Base-by-base conservation (phyloP, 2,797 vertebrate genomes). In the Cryptoprocta ferox region DNA sequence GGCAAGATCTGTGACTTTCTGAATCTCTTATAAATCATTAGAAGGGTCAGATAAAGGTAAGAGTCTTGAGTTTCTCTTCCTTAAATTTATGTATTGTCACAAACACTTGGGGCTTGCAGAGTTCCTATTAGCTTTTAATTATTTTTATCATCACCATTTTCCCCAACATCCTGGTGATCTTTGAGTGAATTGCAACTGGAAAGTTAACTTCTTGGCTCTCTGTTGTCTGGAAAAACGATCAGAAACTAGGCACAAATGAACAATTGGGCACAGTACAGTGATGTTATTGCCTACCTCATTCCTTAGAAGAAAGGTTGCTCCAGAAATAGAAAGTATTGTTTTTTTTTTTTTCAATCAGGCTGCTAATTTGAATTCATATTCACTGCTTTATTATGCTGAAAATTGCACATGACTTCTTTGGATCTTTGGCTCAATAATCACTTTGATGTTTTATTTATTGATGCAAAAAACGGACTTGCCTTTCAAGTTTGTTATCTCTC, bases 371-470 rank as follows among this genome's bases (percentile, higher is more conserved):
- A 93, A 95, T 97, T 97, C 94, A 95, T 50, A 97, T 32, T 82
- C 66, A 61, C 35, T 66, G 56, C 78, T 92, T 94, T 92, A 94
- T 97, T 95, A 95, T 92, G 75, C 71, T 93, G 65, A 95, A 94
- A 96, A 96, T 87, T 79, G 53, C 89, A 95, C 83, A 75, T 63
- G 45, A 83, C 81, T 92, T 91, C 78, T 97, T 97, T 86, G 93
- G 66, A 76, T 96, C 90, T 92, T 79, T 71, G 95, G 84, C 81
- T 95, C 94, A 96, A 30, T 84, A 78, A 82, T 92, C 61, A 94
- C 97, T 98, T 98, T 97, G 97, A 98, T 97, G 89, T 97, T 96
- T 94, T 96, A 90, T 97, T 97, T 98, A 50, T 96, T 97, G 94
- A 95, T 95, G 95, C 66, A 84, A 97, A 98, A 89, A 73, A 73